phyloP scores from a whole-genome alignment of 2,888 invertebrate genomes.

The Nomada lathburiana region DNA sequence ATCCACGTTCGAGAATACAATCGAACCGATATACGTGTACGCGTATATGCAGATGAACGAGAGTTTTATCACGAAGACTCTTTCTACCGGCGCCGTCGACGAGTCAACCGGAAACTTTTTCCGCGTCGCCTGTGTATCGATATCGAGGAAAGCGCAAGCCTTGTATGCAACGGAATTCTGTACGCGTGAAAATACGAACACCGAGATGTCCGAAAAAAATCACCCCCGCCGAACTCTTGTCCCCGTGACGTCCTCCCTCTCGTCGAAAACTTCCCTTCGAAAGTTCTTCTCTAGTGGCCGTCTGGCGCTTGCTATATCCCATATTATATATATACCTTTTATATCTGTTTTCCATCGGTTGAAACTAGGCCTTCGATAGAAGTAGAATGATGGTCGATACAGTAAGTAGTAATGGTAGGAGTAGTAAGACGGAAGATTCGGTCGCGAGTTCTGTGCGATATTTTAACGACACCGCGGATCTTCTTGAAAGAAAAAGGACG shows the following conservation, averaged over 20 bases:
- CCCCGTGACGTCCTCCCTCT: conserved; percentile 73
- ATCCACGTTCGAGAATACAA: neutral
- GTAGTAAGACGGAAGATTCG: conserved; percentile 34
- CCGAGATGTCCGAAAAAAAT: conserved; percentile 73
- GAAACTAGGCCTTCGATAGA: conserved; percentile 73
- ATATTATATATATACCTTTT: conserved; percentile 53
- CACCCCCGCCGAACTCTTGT: conserved; percentile 69
- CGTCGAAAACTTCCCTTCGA: conserved; percentile 76
- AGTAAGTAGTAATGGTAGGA: too few relatives aligned
- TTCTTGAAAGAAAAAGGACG: conserved; percentile 1
- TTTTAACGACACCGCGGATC: conserved; percentile 66
- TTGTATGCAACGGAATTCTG: conserved; percentile 22
- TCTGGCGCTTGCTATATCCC: conserved; percentile 10
- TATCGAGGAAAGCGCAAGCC: conserved; percentile 31
- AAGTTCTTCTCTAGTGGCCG: conserved; percentile 63
- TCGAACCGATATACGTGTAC: neutral
- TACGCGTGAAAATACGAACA: conserved; percentile 67
- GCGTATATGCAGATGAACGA: neutral
- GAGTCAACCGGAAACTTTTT: conserved; percentile 24
- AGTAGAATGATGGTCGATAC: conserved; percentile 65
- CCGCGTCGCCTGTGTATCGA: conserved; percentile 34
- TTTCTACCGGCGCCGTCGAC: conserved; percentile 16
- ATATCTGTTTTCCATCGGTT: conserved; percentile 74
- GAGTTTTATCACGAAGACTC: conserved; percentile 21
- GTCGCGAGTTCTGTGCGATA: conserved; percentile 10